Percentiles rank a stretch among this genome's conserved stretches.
Conservation (phyloP, 2,797 vertebrate species). For the Pteronotus mesoamericanus region DNA sequence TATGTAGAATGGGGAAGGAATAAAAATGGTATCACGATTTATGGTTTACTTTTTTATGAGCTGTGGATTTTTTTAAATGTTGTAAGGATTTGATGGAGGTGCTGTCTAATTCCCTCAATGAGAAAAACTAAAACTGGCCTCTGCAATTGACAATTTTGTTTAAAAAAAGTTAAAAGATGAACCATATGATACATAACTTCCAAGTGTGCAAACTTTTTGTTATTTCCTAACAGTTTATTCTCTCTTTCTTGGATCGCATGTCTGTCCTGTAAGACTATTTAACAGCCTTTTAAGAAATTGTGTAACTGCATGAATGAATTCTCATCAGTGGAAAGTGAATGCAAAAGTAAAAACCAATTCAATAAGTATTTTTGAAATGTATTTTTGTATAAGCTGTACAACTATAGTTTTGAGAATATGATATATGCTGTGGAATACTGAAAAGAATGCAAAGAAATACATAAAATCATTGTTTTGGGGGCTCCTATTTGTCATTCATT, state of each 20-base stretch:
- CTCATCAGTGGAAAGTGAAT: background rate
- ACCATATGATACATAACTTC: background rate
- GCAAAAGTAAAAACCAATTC: background rate
- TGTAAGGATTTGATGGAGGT: background rate
- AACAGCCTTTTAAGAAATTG: background rate
- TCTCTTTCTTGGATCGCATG: background rate
- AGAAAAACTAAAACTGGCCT: background rate
- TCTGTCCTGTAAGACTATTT: background rate
- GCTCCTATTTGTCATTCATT: constrained; percentile 13
- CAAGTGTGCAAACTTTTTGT: background rate
- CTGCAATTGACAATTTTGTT: background rate
- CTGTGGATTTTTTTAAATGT: constrained; percentile 57
- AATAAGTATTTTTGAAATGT: background rate
- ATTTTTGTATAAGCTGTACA: constrained; percentile 1
- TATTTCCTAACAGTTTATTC: background rate
- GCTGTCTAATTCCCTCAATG: background rate
- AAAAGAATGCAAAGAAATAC: background rate
- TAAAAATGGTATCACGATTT: constrained; percentile 61
- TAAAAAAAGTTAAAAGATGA: background rate
- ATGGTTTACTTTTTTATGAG: constrained; percentile 61
- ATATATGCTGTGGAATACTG: background rate
- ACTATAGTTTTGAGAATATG: background rate
- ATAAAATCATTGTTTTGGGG: background rate
- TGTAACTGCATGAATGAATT: background rate
- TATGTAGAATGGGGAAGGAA: constrained; percentile 70